Evolutionary conservation across 2,797 vertebrate species (phyloP), one percentile per base, ranked within the genome.

Genomic region (Paratrypauchen microcephalus): DNA sequence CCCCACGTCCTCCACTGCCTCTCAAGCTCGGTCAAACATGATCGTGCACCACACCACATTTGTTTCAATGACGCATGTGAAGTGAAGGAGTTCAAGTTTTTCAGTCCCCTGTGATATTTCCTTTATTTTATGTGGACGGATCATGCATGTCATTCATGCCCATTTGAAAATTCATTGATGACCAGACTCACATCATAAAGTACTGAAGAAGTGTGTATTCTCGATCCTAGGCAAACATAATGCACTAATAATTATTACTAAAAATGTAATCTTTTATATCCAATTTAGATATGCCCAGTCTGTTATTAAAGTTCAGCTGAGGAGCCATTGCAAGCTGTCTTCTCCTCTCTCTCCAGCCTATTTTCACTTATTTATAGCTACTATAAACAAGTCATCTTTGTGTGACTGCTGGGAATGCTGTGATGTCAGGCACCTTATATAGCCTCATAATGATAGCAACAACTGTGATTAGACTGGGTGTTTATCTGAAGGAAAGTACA

Each of bases 301-400:
- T 24, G 32, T 61, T 19, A 5, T 9, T n/a, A 18, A 11, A 57
- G n/a, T 48, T 19, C 55, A 21, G 24, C 15, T 36, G 24, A 52
- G 15, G 61, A 18, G 62, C 36, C 48, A 68, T 71, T 52, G 15
- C 64, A 74, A 64, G 30, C 12, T 4, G 56, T 61, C 50, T 24
- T 24, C 62, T 12, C 24, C 12, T 15, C 6, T 9, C 24, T 68
- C 50, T 41, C n/a, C 23, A 3, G 26, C 16, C 28, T 36, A 55
- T 12, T 76, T 69, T 78, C 56, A 71, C 60, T 69, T 66, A 74
- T 80, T 72, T 54, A 74, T 64, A 66, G 36, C 57, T 56, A 62
- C 45, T 30, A n/a, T 72, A 72, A 71, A 76, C 57, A 77, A 70
- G 32, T 66, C 66, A 59, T 23, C 55, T 48, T 30, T 36, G 41